Base-by-base conservation (phyloP, 2,888 invertebrate species). In the Eupithecia subfuscata region DNA sequence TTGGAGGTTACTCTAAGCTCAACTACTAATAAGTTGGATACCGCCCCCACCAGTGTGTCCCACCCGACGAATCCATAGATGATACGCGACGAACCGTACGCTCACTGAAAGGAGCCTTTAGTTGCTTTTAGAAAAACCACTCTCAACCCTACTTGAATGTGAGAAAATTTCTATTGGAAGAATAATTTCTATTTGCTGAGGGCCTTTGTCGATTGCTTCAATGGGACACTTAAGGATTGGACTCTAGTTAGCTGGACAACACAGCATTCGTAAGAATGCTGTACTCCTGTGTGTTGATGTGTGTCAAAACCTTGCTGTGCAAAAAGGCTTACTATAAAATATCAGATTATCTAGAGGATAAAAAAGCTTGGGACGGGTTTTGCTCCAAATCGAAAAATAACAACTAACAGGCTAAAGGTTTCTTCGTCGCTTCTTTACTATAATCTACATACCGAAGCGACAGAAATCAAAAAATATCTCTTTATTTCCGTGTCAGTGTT, bases 121-220 rank as follows among this genome's bases (percentile, higher is more conserved):
- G 87, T 86, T 82, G 84, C 88, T 90, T 90, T 87, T 86, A 90
- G 87, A 89, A 88, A 90, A 91, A 89, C 89, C 90, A 90, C 87
- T 88, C 34, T 30, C 37, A 68, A 88, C 87, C 85, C 84, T 85
- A 84, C 85, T 87, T 87, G 84, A 84, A 86, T 87, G 90, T 87
- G 90, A 85, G 88, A 88, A 90, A 91, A 90, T 90, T 79, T 91
- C 90, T 89, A 91, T 91, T 88, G 88, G 84, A 70, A 88, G 90
- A 89, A 90, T 90, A 90, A 91, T 92, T 91, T 86, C 85, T 86
- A 84, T 87, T 88, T 84, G 85, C 82, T 65, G 77, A 84, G 82
- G 84, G 84, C 87, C 85, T 90, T 90, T 89, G 88, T 87, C 77
- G 65, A 67, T 30, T 56, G 68, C 16, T 63, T 77, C 73, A 80